phyloP scores from a whole-genome alignment of 2,113 vertebrate genomes.

The Paedocypris sp. region DNA sequence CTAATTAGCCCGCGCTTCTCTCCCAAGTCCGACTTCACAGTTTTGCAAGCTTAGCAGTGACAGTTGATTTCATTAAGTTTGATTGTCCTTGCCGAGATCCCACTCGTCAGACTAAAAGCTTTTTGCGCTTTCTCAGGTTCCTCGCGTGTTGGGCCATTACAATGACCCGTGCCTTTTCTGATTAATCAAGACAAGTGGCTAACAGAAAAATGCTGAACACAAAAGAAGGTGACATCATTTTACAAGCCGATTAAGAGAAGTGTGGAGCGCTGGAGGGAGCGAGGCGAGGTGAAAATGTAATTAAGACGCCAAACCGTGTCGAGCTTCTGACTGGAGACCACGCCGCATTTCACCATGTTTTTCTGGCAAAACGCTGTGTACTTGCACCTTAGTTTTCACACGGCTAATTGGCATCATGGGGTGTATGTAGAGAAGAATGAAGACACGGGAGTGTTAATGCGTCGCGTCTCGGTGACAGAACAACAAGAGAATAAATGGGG shows the following conservation, averaged over 20 bases:
- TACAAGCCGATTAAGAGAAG: conserved; percentile 62
- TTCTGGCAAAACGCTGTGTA: too few relatives aligned
- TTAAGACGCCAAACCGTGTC: background rate
- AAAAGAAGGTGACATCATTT: conserved; percentile 78
- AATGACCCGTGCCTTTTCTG: conserved; percentile 64
- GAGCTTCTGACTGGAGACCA: background rate
- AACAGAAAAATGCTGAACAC: conserved; percentile 73
- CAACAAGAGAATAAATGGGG: background rate
- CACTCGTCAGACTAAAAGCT: conserved; percentile 70
- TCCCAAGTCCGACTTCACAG: conserved; percentile 79
- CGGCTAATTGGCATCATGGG: conserved; percentile 31
- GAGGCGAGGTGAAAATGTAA: conserved; percentile 10
- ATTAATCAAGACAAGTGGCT: conserved; percentile 80
- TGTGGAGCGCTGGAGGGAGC: conserved; percentile 8
- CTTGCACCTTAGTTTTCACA: conserved; percentile 29
- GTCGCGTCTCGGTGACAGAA: background rate
- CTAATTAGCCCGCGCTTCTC: conserved; percentile 81
- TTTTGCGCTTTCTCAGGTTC: conserved; percentile 71
- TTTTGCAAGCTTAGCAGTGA: conserved; percentile 88
- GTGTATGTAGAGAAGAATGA: conserved; percentile 9
- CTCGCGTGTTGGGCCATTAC: conserved; percentile 69
- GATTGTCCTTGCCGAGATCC: conserved; percentile 71
- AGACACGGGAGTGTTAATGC: conserved; percentile 1
- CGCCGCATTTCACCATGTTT: background rate
- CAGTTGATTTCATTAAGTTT: conserved; percentile 89